phyloP scores from a whole-genome alignment of 2,888 invertebrate species.

The Bimastos eiseni region DNA sequence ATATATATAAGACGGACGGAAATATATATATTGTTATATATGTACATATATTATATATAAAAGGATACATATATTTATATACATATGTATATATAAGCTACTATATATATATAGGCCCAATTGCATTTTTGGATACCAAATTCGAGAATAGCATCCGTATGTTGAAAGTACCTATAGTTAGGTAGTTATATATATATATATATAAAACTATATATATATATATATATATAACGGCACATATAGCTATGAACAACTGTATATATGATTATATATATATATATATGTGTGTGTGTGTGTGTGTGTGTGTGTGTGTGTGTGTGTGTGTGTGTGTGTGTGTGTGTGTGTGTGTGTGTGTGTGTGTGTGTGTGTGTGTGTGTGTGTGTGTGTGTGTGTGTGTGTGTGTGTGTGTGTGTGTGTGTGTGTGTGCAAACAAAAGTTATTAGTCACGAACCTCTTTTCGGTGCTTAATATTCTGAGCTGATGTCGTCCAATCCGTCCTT shows the following conservation, averaged over 20 bases:
- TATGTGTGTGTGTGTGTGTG: background rate
- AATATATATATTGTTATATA: background rate
- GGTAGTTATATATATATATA: background rate
- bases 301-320: background rate
- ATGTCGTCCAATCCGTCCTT: background rate
- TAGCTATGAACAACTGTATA: background rate
- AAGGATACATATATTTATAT: background rate
- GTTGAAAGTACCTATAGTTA: background rate
- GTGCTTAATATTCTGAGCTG: background rate
- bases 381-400: background rate
- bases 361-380: background rate
- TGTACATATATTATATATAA: background rate
- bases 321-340: background rate
- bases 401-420: background rate
- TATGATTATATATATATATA: background rate
- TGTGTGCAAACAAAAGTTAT: background rate
- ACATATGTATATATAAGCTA: background rate
- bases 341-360: background rate
- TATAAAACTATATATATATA: conserved; percentile 8
- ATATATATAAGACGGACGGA: too few relatives aligned
- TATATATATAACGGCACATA: background rate
- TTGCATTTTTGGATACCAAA: background rate
- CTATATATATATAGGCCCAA: background rate
- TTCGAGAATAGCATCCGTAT: background rate
- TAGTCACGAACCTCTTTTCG: background rate